Base-by-base conservation (phyloP, 2,797 vertebrate genomes). In the Poeciliopsis turneri region DNA sequence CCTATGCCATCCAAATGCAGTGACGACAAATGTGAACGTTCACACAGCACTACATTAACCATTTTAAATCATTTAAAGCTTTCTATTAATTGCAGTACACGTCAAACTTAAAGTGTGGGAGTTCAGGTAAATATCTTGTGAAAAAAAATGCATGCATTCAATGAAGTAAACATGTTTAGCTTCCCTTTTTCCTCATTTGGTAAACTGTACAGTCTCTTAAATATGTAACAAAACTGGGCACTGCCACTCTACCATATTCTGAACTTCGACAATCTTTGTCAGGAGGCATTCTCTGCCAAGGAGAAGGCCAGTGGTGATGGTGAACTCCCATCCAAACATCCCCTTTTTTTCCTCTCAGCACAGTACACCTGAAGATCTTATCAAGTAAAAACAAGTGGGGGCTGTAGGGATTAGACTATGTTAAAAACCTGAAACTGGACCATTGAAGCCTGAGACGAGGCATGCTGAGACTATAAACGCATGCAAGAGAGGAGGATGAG, bases 381-480 rank as follows among this genome's bases (percentile, higher is more conserved):
- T 89, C 87, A 80, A 87, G 84, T 88, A 80, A 80, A 87, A 83
- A 85, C 86, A n/a, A 85, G 90, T 73, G 83, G 59, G 76, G 85
- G 84, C 79, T 86, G 76, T 70, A 77, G 75, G 84, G 76, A 76
- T 80, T 84, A 84, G 83, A 89, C 91, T 89, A 91, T 57, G 71
- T 72, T 87, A 59, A 80, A 46, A 81, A 92, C 89, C 90, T 77
- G 0, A 82, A 93, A 85, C 88, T 88, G 86, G 88, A 91, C 90
- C 90, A 81, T 80, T 78, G 80, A 90, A 91, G 92, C 94, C 93
- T 94, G 93, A 93, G 91, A 94, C 91, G 33, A 80, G 87, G 93
- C 95, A 95, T 95, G 95, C 95, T 74, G 64, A 86, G 87, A 89
- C 87, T 88, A 88, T 77, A 89, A 80, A 88, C 11, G 92, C 94